Base-by-base conservation (phyloP, 2,888 invertebrate species). In the Seira sanloemensis region DNA sequence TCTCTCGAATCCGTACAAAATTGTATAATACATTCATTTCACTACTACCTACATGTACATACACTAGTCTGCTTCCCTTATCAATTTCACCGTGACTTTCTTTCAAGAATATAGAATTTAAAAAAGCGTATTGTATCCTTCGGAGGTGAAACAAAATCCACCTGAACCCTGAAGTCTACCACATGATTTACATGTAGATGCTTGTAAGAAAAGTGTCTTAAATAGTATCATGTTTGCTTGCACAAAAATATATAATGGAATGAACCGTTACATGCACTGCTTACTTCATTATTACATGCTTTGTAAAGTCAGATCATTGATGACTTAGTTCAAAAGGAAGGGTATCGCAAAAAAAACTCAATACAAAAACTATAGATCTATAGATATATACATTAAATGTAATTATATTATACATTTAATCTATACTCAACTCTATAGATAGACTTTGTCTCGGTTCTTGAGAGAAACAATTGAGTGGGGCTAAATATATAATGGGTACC, bases 21-120 rank as follows among this genome's bases (percentile, higher is more conserved):
- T 37, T 37, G 37, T 37, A 37, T 37, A 37, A 37, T 37, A 12
- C 37, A 12, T 37, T 12, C 12, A n/a, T n/a, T n/a, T n/a, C n/a
- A 12, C 5, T 4, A 12, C 37, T 37, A 12, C 37, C 37, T 37
- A 37, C 37, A 12, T 37, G 37, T n/a, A n/a, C n/a, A n/a, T n/a
- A n/a, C n/a, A n/a, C n/a, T n/a, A n/a, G n/a, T n/a, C n/a, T 37
- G 37, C 37, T 37, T 37, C 37, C 12, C 37, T 37, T 37, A 37
- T 37, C 37, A 37, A 37, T 37, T 37, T 25, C 73, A 73, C 23
- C 19, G 9, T 72, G 72, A 73, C 18, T 25, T 37, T 37, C 12
- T 62, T 26, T 58, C 25, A 46, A 27, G 12, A 46, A 23, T 50
- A 76, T 54, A 76, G 54, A 67, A 67, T 19, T 37, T 37, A 37